phyloP scores from a whole-genome alignment of 2,888 invertebrate genomes.

The Panopea generosa region DNA sequence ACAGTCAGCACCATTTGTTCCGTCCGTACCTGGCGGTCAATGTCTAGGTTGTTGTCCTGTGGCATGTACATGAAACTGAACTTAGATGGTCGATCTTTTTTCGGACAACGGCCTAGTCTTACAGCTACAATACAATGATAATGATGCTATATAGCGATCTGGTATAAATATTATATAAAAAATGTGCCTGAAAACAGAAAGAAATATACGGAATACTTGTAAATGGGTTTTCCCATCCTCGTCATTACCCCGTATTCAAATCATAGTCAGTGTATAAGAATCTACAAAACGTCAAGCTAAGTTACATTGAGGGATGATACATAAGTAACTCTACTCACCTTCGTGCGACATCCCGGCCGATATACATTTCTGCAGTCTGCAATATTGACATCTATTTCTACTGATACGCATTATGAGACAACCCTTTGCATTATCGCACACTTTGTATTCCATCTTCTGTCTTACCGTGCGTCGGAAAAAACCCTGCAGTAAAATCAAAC shows the following conservation, averaged over 20 bases:
- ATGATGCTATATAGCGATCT: background rate
- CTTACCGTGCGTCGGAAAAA: conserved; percentile 81
- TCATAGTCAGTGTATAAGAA: too few relatives aligned
- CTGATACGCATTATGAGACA: conserved; percentile 82
- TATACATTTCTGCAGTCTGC: conserved; percentile 80
- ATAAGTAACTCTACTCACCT: too few relatives aligned
- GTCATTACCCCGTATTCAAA: too few relatives aligned
- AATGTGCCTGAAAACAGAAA: too few relatives aligned
- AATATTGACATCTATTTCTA: conserved; percentile 81
- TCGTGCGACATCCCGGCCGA: conserved; percentile 81
- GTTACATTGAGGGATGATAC: too few relatives aligned
- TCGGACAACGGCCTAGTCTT: conserved; percentile 79
- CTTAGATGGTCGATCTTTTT: conserved; percentile 79
- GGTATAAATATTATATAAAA: background rate
- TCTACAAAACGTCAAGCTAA: too few relatives aligned
- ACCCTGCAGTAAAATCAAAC: conserved; percentile 67
- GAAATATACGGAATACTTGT: too few relatives aligned
- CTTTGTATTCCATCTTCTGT: conserved; percentile 80
- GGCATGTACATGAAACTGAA: conserved; percentile 79
- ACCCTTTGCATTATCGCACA: conserved; percentile 77
- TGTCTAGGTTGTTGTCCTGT: conserved; percentile 74
- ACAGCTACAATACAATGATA: conserved; percentile 70
- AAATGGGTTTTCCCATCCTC: too few relatives aligned
- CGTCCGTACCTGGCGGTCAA: conserved; percentile 78
- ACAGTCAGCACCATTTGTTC: conserved; percentile 82